Conservation (phyloP, 2,113 vertebrate genomes). For the Bujurquina vittata region DNA sequence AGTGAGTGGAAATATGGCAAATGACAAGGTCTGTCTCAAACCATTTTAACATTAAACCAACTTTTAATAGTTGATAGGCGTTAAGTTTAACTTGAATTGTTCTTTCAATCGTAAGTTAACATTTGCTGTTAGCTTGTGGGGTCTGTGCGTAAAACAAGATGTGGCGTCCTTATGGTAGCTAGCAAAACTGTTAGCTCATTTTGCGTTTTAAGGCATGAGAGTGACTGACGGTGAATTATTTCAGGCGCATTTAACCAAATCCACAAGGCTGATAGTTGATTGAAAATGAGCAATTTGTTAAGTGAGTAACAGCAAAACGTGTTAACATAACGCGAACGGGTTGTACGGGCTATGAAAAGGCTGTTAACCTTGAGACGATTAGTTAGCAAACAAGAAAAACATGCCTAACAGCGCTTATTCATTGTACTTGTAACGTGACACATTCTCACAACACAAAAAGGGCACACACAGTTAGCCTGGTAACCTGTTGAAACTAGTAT, state of each 20-base stretch:
- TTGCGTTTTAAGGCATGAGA: background rate
- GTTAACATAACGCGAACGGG: background rate
- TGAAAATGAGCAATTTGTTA: background rate
- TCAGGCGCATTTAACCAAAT: background rate
- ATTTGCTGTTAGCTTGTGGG: background rate
- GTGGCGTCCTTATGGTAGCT: background rate
- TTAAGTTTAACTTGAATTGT: background rate
- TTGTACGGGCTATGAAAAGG: background rate
- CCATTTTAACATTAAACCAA: background rate
- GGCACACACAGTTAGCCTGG: background rate
- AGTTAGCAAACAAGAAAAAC: background rate
- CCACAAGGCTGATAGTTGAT: background rate
- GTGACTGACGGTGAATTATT: fast-evolving
- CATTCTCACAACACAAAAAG: background rate
- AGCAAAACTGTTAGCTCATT: conserved; percentile 12
- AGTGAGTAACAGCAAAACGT: background rate
- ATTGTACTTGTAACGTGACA: background rate
- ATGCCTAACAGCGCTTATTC: background rate
- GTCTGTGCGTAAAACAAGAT: background rate
- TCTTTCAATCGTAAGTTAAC: no score
- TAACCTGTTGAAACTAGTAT: background rate
- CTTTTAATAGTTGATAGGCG: background rate
- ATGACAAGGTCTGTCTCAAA: conserved; percentile 74
- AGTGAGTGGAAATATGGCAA: conserved; percentile 58
- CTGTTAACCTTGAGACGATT: background rate